Conservation (phyloP, 2,113 vertebrate species). For the Pogonocichla stellata region DNA sequence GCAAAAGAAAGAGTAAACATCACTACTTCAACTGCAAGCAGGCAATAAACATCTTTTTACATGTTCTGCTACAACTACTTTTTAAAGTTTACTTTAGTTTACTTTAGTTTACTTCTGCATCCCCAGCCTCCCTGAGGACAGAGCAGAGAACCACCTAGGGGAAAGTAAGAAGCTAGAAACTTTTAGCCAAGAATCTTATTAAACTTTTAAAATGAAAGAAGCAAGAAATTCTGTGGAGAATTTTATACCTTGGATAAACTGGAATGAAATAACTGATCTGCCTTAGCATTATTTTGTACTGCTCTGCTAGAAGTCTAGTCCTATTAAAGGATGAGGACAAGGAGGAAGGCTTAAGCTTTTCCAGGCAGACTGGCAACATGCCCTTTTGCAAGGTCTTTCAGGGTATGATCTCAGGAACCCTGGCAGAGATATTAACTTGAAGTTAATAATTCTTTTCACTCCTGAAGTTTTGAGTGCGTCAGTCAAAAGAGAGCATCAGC, state of each 20-base stretch:
- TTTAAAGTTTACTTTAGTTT: no score
- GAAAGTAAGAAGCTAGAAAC: neutral
- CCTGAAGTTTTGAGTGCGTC: neutral
- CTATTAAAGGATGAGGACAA: conserved; percentile 61
- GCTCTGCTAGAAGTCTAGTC: conserved; percentile 56
- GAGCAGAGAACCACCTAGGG: neutral
- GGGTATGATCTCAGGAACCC: neutral
- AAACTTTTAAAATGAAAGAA: neutral
- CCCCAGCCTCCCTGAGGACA: neutral
- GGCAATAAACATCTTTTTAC: neutral
- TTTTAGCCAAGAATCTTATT: neutral
- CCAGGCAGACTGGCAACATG: conserved; percentile 47
- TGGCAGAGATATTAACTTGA: neutral
- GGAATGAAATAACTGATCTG: neutral
- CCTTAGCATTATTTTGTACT: neutral
- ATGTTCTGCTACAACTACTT: neutral
- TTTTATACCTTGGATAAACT: neutral
- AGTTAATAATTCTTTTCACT: neutral
- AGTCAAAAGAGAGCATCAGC: neutral
- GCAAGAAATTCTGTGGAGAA: neutral
- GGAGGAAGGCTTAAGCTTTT: conserved; percentile 59
- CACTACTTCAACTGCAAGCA: neutral
- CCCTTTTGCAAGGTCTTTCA: conserved; percentile 46
- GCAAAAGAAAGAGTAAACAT: neutral
- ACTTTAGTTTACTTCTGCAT: no score